Conservation (phyloP, 2,113 vertebrate species). For the Channa argus region DNA sequence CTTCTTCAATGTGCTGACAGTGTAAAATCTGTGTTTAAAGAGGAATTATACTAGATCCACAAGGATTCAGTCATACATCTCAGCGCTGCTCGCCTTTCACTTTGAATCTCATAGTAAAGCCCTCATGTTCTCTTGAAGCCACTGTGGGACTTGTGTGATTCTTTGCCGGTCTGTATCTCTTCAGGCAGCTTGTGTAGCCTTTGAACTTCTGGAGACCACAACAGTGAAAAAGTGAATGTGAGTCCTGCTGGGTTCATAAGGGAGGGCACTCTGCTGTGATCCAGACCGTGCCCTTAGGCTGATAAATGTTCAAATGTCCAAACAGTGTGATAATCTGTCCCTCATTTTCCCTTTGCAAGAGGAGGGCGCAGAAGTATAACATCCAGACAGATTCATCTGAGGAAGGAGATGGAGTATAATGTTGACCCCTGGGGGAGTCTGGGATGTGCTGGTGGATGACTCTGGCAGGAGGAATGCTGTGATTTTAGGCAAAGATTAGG, state of each 20-base stretch:
- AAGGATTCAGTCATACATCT: conserved; percentile 42
- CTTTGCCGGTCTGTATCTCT: conserved; percentile 35
- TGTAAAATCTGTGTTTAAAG: conserved; percentile 47
- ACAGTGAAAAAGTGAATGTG: conserved; percentile 20
- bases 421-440: conserved; percentile 20
- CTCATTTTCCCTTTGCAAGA: conserved; percentile 22
- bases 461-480: neutral
- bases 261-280: conserved; percentile 33
- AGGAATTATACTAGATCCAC: conserved; percentile 38
- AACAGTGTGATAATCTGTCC: conserved; percentile 55
- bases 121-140: conserved; percentile 47
- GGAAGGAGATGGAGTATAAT: conserved; percentile 24
- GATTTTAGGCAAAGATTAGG: conserved; percentile 27
- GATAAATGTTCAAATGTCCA: conserved; percentile 54
- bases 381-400: conserved; percentile 20
- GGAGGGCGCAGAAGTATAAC: conserved; percentile 24
- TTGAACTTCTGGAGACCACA: conserved; percentile 56
- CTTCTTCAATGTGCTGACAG: conserved; percentile 49
- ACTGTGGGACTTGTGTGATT: conserved; percentile 27
- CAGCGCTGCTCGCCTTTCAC: conserved; percentile 40
- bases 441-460: neutral
- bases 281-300: conserved; percentile 38
- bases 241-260: conserved; percentile 27
- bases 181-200: conserved; percentile 42
- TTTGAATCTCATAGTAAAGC: conserved; percentile 51